Base-by-base conservation (phyloP, 1,140 invertebrate genomes). In the Spodoptera frugiperda region DNA sequence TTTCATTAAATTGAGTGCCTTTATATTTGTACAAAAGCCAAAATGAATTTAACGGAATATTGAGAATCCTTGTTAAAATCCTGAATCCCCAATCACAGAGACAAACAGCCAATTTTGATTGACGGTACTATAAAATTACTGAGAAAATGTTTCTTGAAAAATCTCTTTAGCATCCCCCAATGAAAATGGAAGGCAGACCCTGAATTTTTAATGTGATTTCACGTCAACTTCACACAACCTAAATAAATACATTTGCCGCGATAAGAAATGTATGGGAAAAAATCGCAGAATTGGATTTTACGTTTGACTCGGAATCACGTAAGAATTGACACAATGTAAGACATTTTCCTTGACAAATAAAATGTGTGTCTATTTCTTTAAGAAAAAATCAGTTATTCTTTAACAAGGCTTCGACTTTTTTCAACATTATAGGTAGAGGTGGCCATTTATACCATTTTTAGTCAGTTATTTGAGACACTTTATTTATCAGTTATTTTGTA, bases 1-100 rank as follows among this genome's bases (percentile, higher is more conserved):
- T 49, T 68, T 68, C 25, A 68, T 68, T 17, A 53, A 68, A 3
- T 67, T 15, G 63, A 67, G 25, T 68, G 30, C 21, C 49, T 53
- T 15, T 53, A 19, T 9, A 68, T 53, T 15, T 14, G 11, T 53
- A 15, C n/a, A 15, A 53, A 53, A 14, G 25, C 10, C n/a, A 21
- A 11, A 57, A 48, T 48, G 5, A 65, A 46, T 48, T 65, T 15
- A 33, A 53, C 0, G 6, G 2, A 53, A 53, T 53, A 33, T 53
- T 48, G 63, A 68, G 53, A 53, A 53, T 33, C 5, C 21, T 17
- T 68, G 49, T 19, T 65, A 48, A 11, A 68, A 33, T 53, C 49
- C 48, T n/a, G n/a, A n/a, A n/a, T n/a, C n/a, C n/a, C n/a, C n/a
- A n/a, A n/a, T n/a, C 21, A 53, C 17, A 15, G 25, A 25, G 21